These are phyloP conservation scores for Drosophila persimilis DNA, from an alignment of 1,140 invertebrate species.

Conservation along the genomic window DNA sequence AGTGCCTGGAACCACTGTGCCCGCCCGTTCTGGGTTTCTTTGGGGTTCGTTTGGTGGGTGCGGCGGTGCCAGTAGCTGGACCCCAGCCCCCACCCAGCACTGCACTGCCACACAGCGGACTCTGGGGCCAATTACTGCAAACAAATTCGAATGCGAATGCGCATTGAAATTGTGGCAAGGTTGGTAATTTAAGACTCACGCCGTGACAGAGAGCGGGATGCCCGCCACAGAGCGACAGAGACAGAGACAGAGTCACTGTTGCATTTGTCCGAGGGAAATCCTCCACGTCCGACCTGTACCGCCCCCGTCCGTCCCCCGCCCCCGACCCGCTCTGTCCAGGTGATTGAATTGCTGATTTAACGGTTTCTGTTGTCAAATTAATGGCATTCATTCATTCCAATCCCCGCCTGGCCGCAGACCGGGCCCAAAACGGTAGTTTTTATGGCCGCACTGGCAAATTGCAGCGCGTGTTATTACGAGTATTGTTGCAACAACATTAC, in stretches of 20 bases:
- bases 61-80: constrained; percentile 58
- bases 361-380: constrained; percentile 83
- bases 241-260: constrained; percentile 38
- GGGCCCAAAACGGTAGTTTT: constrained; percentile 75
- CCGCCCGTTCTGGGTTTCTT: constrained; percentile 26
- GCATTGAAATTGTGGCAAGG: constrained; percentile 81
- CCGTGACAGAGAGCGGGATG: constrained; percentile 28
- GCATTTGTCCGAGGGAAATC: constrained; percentile 8
- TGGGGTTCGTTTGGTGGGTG: constrained; percentile 50
- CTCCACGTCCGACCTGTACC: neutral
- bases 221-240: constrained; percentile 16
- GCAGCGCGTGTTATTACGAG: constrained; percentile 73
- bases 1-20: constrained; percentile 14
- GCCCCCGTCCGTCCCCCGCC: neutral
- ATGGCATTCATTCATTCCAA: constrained; percentile 82
- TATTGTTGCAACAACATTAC: constrained; percentile 26
- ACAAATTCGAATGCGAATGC: constrained; percentile 82
- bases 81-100: constrained; percentile 19
- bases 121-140: constrained; percentile 76
- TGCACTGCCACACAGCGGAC: constrained; percentile 39
- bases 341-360: constrained; percentile 82
- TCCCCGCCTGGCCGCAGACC: constrained; percentile 30
- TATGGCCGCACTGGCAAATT: constrained; percentile 69
- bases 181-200: constrained; percentile 82
- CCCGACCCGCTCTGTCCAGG: constrained; percentile 29